Conservation (phyloP, 1,140 invertebrate genomes). For the Pogonognathellus flavescens region DNA sequence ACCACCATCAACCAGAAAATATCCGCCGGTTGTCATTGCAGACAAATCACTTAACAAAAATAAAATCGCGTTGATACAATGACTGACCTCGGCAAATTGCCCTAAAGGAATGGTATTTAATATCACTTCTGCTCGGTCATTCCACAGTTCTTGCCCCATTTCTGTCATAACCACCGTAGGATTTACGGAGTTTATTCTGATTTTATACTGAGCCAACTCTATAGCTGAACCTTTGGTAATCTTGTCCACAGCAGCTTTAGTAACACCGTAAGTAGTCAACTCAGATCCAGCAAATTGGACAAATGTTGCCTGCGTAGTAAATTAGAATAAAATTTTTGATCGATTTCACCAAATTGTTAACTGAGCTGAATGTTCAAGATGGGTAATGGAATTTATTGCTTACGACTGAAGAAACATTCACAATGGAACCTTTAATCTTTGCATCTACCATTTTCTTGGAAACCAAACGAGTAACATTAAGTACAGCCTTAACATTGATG, state of each 20-base stretch:
- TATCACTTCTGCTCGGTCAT: not conserved
- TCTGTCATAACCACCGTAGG: not conserved
- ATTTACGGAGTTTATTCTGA: constrained; percentile 71
- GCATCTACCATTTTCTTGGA: constrained; percentile 80
- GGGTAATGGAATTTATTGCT: too few species aligned
- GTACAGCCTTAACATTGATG: constrained; percentile 86
- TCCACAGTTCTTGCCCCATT: constrained; percentile 9
- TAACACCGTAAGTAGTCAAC: not conserved
- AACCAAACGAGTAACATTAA: constrained; percentile 86
- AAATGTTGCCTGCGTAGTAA: not conserved
- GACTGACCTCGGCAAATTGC: constrained; percentile 5
- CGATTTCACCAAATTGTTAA: too few species aligned
- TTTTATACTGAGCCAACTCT: constrained; percentile 83
- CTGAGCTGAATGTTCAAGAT: too few species aligned
- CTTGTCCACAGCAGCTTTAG: constrained; percentile 70
- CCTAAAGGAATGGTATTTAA: not conserved
- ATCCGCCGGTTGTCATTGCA: constrained; percentile 24
- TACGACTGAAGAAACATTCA: constrained; percentile 89
- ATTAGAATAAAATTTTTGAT: too few species aligned
- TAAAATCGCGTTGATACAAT: constrained; percentile 29
- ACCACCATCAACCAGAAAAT: constrained; percentile 19
- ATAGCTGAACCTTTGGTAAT: constrained; percentile 81
- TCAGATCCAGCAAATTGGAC: not conserved
- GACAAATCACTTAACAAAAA: constrained; percentile 19
- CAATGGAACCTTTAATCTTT: constrained; percentile 82